These are phyloP conservation scores for Pogoniulus pusillus DNA, from an alignment of 2,797 vertebrate genomes.

Conservation along the genomic window DNA sequence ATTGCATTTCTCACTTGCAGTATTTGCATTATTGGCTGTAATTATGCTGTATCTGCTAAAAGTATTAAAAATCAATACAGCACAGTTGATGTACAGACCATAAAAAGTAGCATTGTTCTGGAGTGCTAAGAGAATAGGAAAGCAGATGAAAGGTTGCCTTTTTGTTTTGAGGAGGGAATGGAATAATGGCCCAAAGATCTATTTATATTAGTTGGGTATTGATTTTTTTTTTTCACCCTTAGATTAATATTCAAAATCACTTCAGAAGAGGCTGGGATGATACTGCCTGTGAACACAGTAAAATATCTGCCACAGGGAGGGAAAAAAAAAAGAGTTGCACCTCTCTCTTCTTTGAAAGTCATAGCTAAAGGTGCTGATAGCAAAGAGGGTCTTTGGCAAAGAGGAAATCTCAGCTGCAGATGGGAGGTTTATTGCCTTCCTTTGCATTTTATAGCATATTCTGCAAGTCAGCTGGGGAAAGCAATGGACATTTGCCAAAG, in stretches of 20 bases:
- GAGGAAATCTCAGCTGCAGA: conserved; percentile 62
- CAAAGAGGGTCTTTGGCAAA: conserved; percentile 63
- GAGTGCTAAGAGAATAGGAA: conserved; percentile 12
- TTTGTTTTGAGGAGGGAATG: not conserved
- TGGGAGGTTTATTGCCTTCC: conserved; percentile 65
- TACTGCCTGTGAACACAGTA: not conserved
- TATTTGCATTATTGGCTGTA: conserved; percentile 57
- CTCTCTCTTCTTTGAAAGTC: conserved; percentile 44
- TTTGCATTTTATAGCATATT: conserved; percentile 67
- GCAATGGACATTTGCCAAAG: conserved; percentile 66
- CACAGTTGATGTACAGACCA: not conserved
- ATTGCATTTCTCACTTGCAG: conserved; percentile 37
- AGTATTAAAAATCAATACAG: conserved; percentile 67
- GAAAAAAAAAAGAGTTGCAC: not conserved
- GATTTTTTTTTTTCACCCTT: conserved; percentile 28
- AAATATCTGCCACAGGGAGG: not conserved
- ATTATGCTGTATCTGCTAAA: conserved; percentile 58
- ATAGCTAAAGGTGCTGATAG: conserved; percentile 57
- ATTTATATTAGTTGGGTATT: conserved; percentile 35
- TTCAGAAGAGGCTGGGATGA: not conserved
- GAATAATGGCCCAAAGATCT: not conserved
- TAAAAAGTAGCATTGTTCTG: not conserved
- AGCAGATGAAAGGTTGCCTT: conserved; percentile 22
- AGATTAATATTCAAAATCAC: conserved; percentile 45
- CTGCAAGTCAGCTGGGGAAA: conserved; percentile 67